These are phyloP conservation scores for Silvanus unidentatus DNA, from an alignment of 2,888 invertebrate species.

Conservation along the genomic window DNA sequence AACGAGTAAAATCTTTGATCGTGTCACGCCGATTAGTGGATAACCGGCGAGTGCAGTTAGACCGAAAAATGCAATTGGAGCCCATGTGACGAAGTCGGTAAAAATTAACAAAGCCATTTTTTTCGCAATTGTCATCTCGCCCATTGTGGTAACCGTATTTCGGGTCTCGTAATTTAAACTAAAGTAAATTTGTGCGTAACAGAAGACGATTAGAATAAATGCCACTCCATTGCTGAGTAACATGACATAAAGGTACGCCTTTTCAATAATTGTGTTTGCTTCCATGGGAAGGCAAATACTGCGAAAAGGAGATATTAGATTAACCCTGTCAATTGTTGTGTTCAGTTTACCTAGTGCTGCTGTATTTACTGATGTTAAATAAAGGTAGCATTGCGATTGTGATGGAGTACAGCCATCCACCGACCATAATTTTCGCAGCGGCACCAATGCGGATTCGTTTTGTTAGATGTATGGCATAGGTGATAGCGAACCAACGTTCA, in stretches of 20 bases:
- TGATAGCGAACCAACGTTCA: constrained; percentile 80
- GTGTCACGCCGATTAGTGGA: constrained; percentile 76
- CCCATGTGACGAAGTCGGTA: constrained; percentile 79
- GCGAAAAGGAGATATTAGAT: constrained; percentile 25
- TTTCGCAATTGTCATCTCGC: constrained; percentile 74
- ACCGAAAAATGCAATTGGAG: constrained; percentile 85
- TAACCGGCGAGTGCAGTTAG: constrained; percentile 78
- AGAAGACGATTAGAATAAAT: constrained; percentile 76
- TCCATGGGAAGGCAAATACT: constrained; percentile 88
- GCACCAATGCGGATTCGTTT: constrained; percentile 67
- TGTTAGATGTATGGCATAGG: constrained; percentile 76
- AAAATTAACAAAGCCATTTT: constrained; percentile 85
- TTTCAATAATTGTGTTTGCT: constrained; percentile 61
- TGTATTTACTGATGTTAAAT: constrained; percentile 79
- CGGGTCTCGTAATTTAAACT: constrained; percentile 67
- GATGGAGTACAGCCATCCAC: constrained; percentile 74
- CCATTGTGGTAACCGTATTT: constrained; percentile 43
- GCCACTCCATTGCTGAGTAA: constrained; percentile 73
- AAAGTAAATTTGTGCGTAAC: constrained; percentile 81
- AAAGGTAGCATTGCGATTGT: constrained; percentile 74
- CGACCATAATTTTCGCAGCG: constrained; percentile 69
- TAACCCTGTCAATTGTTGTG: background rate
- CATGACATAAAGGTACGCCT: constrained; percentile 67
- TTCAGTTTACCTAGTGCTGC: constrained; percentile 63
- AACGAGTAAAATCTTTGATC: constrained; percentile 75